These are phyloP conservation scores for Diorhabda sublineata DNA, from an alignment of 1,140 invertebrate genomes.

Conservation along the genomic window DNA sequence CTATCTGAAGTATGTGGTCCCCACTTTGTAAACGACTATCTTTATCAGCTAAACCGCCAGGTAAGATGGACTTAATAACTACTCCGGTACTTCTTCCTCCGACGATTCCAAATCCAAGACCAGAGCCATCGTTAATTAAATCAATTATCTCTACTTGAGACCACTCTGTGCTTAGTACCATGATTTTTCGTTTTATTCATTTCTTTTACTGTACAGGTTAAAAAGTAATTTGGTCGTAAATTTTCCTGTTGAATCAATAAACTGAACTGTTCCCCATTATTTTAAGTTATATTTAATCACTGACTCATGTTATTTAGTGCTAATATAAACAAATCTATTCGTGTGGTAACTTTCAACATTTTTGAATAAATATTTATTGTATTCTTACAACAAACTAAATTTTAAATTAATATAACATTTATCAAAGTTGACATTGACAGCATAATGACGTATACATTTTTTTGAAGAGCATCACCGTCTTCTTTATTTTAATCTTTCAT, in stretches of 20 bases:
- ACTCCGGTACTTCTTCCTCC: constrained; percentile 94
- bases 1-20: constrained; percentile 92
- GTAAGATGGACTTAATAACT: constrained; percentile 90
- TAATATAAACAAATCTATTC: not conserved
- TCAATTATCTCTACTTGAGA: constrained; percentile 89
- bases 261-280: not conserved
- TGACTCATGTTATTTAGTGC: not conserved
- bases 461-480: too few species aligned
- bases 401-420: not conserved
- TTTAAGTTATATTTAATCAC: not conserved
- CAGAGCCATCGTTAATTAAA: constrained; percentile 77
- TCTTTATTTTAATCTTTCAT: too few species aligned
- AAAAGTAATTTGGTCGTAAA: not conserved
- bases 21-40: constrained; percentile 85
- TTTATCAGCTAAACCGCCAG: constrained; percentile 86
- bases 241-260: not conserved
- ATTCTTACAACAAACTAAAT: not conserved
- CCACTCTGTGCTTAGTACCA: constrained; percentile 85
- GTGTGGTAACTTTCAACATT: not conserved
- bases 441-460: not conserved
- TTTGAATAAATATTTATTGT: not conserved
- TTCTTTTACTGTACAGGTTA: constrained; percentile 4
- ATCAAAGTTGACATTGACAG: not conserved
- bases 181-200: constrained; percentile 23
- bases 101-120: constrained; percentile 85